phyloP scores from a whole-genome alignment of 2,888 invertebrate species.

The Napeogenes inachia region DNA sequence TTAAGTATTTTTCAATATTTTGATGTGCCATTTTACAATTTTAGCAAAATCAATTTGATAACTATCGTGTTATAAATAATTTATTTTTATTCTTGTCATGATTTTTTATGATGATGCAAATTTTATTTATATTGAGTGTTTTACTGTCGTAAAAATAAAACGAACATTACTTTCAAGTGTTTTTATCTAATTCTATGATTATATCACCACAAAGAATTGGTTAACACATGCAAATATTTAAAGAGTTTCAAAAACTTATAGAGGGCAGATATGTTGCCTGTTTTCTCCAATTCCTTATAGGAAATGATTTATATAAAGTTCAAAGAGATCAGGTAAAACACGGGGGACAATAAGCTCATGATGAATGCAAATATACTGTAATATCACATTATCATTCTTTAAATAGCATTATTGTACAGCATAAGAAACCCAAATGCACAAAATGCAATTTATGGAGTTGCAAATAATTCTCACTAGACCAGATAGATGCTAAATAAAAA shows the following conservation, averaged over 20 bases:
- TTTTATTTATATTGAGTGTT: constrained; percentile 36
- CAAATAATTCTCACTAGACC: constrained; percentile 68
- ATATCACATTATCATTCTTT: constrained; percentile 37
- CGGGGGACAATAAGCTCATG: constrained; percentile 58
- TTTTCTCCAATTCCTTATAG: constrained; percentile 57
- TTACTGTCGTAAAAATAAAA: constrained; percentile 36
- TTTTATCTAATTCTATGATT: constrained; percentile 69
- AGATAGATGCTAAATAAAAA: constrained; percentile 67
- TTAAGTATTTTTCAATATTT: constrained; percentile 43
- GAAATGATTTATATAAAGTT: constrained; percentile 62
- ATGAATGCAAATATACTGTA: constrained; percentile 37
- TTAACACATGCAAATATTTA: constrained; percentile 26
- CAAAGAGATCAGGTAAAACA: constrained; percentile 61
- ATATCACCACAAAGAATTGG: constrained; percentile 61
- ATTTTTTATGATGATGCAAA: constrained; percentile 41
- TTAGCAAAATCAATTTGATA: constrained; percentile 44
- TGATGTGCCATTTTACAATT: constrained; percentile 65
- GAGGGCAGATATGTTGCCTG: constrained; percentile 20
- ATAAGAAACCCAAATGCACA: constrained; percentile 58
- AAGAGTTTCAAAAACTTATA: constrained; percentile 21
- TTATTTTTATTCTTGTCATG: constrained; percentile 37
- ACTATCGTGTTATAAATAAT: constrained; percentile 48
- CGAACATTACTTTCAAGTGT: constrained; percentile 57
- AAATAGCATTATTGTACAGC: constrained; percentile 45
- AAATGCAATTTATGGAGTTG: constrained; percentile 67